Evolutionary conservation across 2,888 invertebrate genomes (phyloP), one percentile per base, ranked within the genome.

Genomic region (Heliconius ismenius): DNA sequence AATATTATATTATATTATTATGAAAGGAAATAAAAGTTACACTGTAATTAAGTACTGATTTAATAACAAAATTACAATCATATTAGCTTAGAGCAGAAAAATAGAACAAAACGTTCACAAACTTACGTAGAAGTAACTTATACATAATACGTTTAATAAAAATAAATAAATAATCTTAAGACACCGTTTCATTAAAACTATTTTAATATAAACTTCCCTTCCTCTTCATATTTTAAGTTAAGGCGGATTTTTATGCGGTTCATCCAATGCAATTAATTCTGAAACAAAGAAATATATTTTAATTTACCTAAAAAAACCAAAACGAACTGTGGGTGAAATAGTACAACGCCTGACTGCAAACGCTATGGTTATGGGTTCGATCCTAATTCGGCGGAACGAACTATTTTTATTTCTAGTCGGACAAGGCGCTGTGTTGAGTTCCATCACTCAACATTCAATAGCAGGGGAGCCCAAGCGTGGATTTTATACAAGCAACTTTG

Each of bases 31-130:
- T 76, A 69, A 43, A 74, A 79, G 64, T 58, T 2, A 58, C 21
- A n/a, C 4, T 21, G 32, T 75, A 62, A 78, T 80, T 80, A 80
- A 80, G 79, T 80, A 80, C 79, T 76, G 72, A 54, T 77, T 79
- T 79, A 76, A 78, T 78, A 43, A 43, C 76, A 72, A 67, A 77
- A 77, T 32, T 73, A 62, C 69, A 76, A 72, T 74, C 74, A 76
- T 15, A 74, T 64, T 32, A 72, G 39, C 73, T 77, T 75, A 77
- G 18, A 76, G 73, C 62, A 49, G 72, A 68, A 69, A n/a, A 76
- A 58, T 36, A 24, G 67, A 72, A 67, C 67, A 24, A 67, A 65
- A 67, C 24, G n/a, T 65, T 43, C 67, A 72, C 74, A 75, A 76
- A 63, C 76, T 68, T 79, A 76, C 72, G 73, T 74, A 79, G 76